Evolutionary conservation across 37 sponge, comb jelly and placozoan species (phyloP), one percentile per base, ranked within the genome.

Genomic region (Dysidea cf. avara): DNA sequence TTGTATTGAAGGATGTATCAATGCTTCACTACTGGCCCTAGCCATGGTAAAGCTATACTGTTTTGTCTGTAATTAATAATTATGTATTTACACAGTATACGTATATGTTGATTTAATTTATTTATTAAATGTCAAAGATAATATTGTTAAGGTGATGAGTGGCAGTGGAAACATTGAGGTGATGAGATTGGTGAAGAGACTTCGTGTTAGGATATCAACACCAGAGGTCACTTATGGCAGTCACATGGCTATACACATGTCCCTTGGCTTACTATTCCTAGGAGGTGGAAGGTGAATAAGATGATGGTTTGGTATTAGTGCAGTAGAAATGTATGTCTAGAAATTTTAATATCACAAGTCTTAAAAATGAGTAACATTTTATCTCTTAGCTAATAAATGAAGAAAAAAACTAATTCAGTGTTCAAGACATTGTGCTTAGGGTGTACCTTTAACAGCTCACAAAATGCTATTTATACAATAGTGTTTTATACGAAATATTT

Each of bases 191-290:
- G 69, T 89, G 22, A 71, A 87, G 20, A 48, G 77, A 24, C 77
- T 84, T 46, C 58, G 88, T 2, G 72, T 61, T 18, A 66, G 73
- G 20, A 64, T 79, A 17, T 49, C 50, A 38, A 63, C 64, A 16
- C 55, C 76, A 34, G 86, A 83, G 34, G 68, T 91, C 34, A 68
- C 69, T 21, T 97, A 97, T 60, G 98, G 98, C 22, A 71, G 81
- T 63, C 91, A 93, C 77, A 87, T 97, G 86, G 94, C 83, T 18
- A 71, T 84, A 21, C 98, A 97, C 81, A 97, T 97, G 94, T 81
- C 98, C 7, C 81, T 97, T 4, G 98, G 98, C 3, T 51, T 97
- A 17, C 83, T 93, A 68, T 97, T 93, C 66, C 81, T 97, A 0
- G 94, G 94, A 47, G 94, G 96, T 38, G 84, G 92, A 28, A 79